Evolutionary conservation across 1,140 invertebrate species (phyloP).

Genomic region (Bombus pascuorum): DNA sequence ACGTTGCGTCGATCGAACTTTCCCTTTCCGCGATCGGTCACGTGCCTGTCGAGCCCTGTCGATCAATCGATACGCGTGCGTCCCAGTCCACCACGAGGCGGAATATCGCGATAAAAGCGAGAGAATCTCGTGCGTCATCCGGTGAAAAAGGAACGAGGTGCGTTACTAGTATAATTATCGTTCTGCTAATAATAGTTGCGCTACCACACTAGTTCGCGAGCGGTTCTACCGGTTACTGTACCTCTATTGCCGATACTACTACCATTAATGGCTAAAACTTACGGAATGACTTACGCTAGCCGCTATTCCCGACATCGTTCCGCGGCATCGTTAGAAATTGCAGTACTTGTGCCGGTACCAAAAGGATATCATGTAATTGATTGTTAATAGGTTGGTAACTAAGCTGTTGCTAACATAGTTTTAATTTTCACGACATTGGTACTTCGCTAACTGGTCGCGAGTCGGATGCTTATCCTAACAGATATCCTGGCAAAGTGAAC

Average conservation of each 20-base stretch:
- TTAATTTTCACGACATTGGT: too few species aligned
- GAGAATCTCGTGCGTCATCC: neutral
- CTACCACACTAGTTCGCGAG: conserved; percentile 9
- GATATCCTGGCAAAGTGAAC: too few species aligned
- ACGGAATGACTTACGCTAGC: neutral
- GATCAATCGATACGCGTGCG: conserved; percentile 2
- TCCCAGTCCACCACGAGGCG: neutral
- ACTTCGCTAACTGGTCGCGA: too few species aligned
- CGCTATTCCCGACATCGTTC: neutral
- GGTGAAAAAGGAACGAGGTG: neutral
- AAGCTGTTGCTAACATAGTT: too few species aligned
- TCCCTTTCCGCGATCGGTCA: conserved; percentile 8
- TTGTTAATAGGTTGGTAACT: conserved; percentile 3
- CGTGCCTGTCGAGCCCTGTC: neutral
- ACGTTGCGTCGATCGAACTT: conserved; percentile 15
- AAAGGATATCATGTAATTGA: neutral
- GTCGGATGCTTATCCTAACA: too few species aligned
- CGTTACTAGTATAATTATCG: conserved; percentile 35
- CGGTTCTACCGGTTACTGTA: conserved; percentile 14
- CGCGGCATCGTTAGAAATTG: conserved; percentile 7
- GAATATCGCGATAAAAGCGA: neutral
- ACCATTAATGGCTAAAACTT: conserved; percentile 31
- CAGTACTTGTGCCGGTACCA: neutral
- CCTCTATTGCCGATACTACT: conserved; percentile 24
- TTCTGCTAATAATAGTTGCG: conserved; percentile 36